Conservation (phyloP, 2,888 invertebrate genomes). For the Epistrophe grossulariae region DNA sequence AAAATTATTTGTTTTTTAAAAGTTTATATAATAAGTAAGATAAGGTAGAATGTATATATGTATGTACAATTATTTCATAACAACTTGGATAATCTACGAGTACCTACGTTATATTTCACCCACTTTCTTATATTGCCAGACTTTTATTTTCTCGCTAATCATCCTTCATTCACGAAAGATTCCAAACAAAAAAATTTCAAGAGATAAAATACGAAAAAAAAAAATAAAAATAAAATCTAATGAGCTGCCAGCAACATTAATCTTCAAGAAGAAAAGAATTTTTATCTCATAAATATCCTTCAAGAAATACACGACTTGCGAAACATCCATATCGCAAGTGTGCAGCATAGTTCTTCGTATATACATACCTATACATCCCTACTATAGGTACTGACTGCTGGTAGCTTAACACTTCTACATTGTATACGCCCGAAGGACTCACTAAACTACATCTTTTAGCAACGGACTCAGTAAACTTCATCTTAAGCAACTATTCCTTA, state of each 20-base stretch:
- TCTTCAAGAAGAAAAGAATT: conserved; percentile 58
- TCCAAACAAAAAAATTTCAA: neutral
- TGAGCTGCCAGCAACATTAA: conserved; percentile 71
- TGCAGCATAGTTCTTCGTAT: neutral
- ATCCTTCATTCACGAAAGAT: conserved; percentile 16
- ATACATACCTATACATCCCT: neutral
- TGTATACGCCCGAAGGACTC: conserved; percentile 16
- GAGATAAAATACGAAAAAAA: conserved; percentile 5
- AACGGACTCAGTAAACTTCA: conserved; percentile 45
- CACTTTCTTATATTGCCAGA: neutral
- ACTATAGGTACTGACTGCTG: neutral
- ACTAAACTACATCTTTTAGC: conserved; percentile 55
- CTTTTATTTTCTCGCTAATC: neutral
- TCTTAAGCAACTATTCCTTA: conserved; percentile 62
- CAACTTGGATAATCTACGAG: neutral
- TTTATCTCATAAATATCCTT: conserved; percentile 72
- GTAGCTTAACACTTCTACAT: conserved; percentile 25
- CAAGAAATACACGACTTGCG: conserved; percentile 42
- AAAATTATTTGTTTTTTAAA: too few species aligned
- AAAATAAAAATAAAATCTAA: conserved; percentile 55
- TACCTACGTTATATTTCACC: neutral
- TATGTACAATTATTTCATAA: neutral
- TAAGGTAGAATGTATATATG: too few species aligned
- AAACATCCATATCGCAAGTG: conserved; percentile 1
- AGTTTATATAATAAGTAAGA: too few species aligned